Evolutionary conservation across 1,140 invertebrate species (phyloP).

Genomic region (Ectropis grisescens): DNA sequence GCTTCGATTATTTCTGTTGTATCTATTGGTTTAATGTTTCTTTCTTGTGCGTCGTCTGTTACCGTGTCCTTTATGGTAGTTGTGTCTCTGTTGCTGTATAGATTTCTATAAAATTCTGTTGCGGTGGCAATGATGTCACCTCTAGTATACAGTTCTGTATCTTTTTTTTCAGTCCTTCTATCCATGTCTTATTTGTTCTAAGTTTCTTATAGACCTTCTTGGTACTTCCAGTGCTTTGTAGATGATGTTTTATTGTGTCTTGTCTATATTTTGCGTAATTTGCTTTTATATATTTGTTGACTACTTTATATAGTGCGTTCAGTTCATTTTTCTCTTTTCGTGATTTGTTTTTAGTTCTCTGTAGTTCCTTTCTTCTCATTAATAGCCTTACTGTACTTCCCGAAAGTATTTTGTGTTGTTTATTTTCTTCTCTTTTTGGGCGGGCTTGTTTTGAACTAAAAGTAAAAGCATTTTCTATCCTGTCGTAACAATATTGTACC

Average conservation of each 20-base stretch:
- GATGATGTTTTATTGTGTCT: conserved; percentile 11
- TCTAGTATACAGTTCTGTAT: background rate
- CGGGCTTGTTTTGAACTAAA: background rate
- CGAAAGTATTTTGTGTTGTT: background rate
- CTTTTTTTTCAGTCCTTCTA: conserved; percentile 4
- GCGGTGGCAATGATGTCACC: background rate
- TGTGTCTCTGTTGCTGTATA: background rate
- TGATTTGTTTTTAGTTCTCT: background rate
- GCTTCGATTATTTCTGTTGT: background rate
- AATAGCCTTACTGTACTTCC: background rate
- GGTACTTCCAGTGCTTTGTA: conserved; percentile 9
- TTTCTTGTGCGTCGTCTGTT: background rate
- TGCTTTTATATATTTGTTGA: background rate
- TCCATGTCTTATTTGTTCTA: conserved; percentile 10
- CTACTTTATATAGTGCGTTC: background rate
- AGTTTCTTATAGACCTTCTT: conserved; percentile 10
- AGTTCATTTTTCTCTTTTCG: background rate
- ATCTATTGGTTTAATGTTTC: background rate
- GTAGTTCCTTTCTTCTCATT: background rate
- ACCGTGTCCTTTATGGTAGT: background rate
- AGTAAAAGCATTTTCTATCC: background rate
- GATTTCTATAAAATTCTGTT: background rate
- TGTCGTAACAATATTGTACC: background rate
- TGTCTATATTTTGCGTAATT: conserved; percentile 3
- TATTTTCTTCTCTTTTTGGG: background rate